Evolutionary conservation across 2,113 vertebrate species (phyloP), one percentile per base, ranked within the genome.

Genomic region (Catharus fuscescens): DNA sequence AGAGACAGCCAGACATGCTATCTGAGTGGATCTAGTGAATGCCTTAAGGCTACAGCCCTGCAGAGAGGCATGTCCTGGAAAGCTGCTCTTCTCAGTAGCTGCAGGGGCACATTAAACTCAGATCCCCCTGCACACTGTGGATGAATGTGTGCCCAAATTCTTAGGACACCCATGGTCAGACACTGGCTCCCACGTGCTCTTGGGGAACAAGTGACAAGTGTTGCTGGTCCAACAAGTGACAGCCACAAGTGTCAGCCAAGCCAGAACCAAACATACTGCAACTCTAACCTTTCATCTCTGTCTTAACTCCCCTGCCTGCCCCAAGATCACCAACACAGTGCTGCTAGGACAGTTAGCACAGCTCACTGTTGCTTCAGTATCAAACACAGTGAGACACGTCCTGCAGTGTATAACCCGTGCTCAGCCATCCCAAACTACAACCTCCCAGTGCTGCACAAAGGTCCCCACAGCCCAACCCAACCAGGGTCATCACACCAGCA

Each of bases 191-290:
- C 84, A 95, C 0, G 2, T 69, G 92, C 73, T 80, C 62, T 9
- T 45, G 59, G 34, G 25, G 59, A 90, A 42, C 42, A 73, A 93
- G 42, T 64, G 81, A 70, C 64, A 79, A 45, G 14, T 9, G 47
- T 26, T 54, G 62, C 48, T 61, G 32, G 69, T 66, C 78, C 88
- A 93, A 74, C 64, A 91, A 78, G 60, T n/a, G 52, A 70, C 71
- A 89, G 71, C 64, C 70, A 31, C 84, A 95, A 89, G 59, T 61
- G 54, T 79, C 66, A 92, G 74, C 66, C 81, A 70, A 65, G 56
- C 38, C 81, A 77, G 73, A 92, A 76, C 38, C 42, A 80, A 90
- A 88, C 57, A 24, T 25, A 90, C 28, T 20, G 47, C 59, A 36
- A 72, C 16, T 53, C 38, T 66, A 81, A 66, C 44, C 48, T 78